These are phyloP conservation scores for Drosophila kohkoa DNA, from an alignment of 1,140 invertebrate species.

Conservation along the genomic window DNA sequence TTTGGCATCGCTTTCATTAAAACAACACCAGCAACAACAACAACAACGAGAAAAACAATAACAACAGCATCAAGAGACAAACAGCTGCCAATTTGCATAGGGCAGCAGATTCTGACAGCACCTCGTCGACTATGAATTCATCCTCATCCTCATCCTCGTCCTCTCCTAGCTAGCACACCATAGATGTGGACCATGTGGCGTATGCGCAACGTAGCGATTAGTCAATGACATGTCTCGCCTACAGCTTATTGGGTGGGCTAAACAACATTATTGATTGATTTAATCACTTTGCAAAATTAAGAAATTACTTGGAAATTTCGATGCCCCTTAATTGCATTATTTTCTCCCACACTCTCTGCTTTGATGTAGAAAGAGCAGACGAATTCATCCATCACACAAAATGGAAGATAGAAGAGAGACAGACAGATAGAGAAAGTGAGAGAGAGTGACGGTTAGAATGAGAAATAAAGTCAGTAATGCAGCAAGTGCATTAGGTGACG, in stretches of 20 bases:
- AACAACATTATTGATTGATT: conserved; percentile 37
- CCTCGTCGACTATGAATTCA: not conserved
- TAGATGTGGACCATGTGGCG: not conserved
- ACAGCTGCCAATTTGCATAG: conserved; percentile 51
- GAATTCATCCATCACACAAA: no score
- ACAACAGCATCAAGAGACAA: conserved; percentile 9
- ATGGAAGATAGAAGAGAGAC: no score
- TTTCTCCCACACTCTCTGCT: not conserved
- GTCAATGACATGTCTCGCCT: conserved; percentile 10
- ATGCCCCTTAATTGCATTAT: conserved; percentile 10
- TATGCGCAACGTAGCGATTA: conserved; percentile 38
- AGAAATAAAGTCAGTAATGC: no score
- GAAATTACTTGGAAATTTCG: conserved; percentile 17
- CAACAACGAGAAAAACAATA: not conserved
- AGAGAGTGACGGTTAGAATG: no score
- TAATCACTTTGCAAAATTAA: conserved; percentile 31
- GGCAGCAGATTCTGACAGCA: conserved; percentile 20
- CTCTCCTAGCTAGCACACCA: not conserved
- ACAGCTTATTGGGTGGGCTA: conserved; percentile 17
- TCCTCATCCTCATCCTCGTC: not conserved
- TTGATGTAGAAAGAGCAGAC: not conserved
- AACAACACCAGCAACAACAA: conserved; percentile 34
- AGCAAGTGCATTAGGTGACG: no score
- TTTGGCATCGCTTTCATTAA: conserved; percentile 53
- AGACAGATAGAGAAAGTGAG: no score